Evolutionary conservation across 35 echinoderm and acorn worm species (phyloP), one percentile per base, ranked within the genome.

Genomic region (Holothuria glaberrima): DNA sequence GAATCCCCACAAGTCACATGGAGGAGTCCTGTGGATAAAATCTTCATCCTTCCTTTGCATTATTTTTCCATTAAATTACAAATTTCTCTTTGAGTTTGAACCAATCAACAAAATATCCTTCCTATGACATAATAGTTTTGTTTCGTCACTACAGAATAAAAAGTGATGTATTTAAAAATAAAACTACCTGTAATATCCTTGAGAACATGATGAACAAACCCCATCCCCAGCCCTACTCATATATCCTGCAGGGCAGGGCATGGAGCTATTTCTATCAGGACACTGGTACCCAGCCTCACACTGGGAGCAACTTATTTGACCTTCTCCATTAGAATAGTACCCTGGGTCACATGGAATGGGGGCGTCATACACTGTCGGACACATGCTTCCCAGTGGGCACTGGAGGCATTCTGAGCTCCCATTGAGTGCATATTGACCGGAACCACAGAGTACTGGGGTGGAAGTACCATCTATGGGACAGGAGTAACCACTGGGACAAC

Each of bases 161-260:
- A 46, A 48, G 12, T 46, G n/a, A n/a, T n/a, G 16, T 9, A 20
- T 4, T 48, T 6, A 38, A 44, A 46, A 2, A 78, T 0, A 19
- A 45, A 26, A 20, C 29, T 57, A 98, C 96, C 96, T 98, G 83
- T 93, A 93, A 84, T 94, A 94, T 60, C 96, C 96, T 59, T 89
- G 88, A 44, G 32, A 28, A 92, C 96, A 98, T 1, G 86, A 25
- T 9, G 80, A 61, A 86, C 96, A 98, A 13, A 70, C 82, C 50
- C 91, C 93, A 58, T 94, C 92, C n/a, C 96, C 93, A 22, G 74
- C 87, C 66, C 31, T 58, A 82, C 96, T 98, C 18, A 65, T 82
- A 35, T 90, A 91, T 18, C 96, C 96, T 22, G 93, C 88, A 38
- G 72, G 35, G 59, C 96, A 98, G 18, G 80, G 74, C 30, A 25